These are phyloP conservation scores for Riparia riparia DNA, from an alignment of 2,113 vertebrate genomes.

Conservation along the genomic window DNA sequence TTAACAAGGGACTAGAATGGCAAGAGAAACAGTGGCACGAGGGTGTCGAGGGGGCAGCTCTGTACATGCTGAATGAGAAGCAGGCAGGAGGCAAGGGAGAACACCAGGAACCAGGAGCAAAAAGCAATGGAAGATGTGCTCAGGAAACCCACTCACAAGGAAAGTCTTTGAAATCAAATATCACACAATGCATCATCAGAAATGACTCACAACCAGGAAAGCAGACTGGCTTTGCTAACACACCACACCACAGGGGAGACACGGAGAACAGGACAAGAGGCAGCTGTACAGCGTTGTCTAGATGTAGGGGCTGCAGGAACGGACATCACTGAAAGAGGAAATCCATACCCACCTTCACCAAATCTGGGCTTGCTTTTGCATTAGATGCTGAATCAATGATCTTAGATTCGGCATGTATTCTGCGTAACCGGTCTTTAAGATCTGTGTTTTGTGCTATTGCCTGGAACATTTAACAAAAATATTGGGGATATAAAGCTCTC, in stretches of 20 bases:
- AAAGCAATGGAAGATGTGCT: not conserved
- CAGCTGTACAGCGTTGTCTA: not conserved
- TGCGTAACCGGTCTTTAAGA: slow-evolving; percentile 93
- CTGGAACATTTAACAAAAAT: slow-evolving; percentile 87
- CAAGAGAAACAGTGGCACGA: not conserved
- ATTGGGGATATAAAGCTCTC: slow-evolving; percentile 68
- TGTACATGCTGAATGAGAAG: not conserved
- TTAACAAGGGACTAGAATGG: not conserved
- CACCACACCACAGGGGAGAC: not conserved
- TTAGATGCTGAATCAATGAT: slow-evolving; percentile 86
- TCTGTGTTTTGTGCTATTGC: slow-evolving; percentile 96
- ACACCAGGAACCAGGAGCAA: not conserved
- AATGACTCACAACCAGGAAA: not conserved
- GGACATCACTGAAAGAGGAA: slow-evolving; percentile 30
- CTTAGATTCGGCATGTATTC: slow-evolving; percentile 95
- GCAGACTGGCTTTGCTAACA: not conserved
- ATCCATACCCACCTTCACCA: slow-evolving; percentile 92
- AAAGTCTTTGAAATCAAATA: not conserved
- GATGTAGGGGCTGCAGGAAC: not conserved
- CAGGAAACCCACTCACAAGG: not conserved
- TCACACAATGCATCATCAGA: not conserved
- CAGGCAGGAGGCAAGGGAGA: not conserved
- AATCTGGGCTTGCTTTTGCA: slow-evolving; percentile 84
- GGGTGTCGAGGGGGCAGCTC: not conserved
- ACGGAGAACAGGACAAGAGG: not conserved